Base-by-base conservation (phyloP, 2,888 invertebrate species). In the Athetis lepigone region DNA sequence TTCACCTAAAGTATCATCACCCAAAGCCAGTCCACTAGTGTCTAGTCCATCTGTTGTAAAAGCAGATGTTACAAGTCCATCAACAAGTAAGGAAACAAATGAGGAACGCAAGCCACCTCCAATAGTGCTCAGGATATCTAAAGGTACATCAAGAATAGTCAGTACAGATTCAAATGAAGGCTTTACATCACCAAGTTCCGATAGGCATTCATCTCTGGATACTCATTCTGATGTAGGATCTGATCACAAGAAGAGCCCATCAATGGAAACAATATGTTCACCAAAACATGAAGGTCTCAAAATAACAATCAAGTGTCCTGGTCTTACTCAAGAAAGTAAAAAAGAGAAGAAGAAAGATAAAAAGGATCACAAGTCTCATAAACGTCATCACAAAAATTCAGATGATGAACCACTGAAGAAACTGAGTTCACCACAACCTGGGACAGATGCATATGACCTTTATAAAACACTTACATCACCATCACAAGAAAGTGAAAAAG, bases 41-140 rank as follows among this genome's bases (percentile, higher is more conserved):
- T 84, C 90, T 61, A 94, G 92, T 78, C 93, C 93, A 50, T 81
- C 88, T 60, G 86, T 91, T 70, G 73, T 87, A 29, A 95, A 94
- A 81, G 68, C 86, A 66, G 95, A 93, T 60, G 86, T 92, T 23
- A 86, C 87, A 50, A 95, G 95, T 80, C 95, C 95, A 23, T 93
- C 92, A 47, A 94, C 94, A 40, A 94, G 93, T 82, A 95, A 94
- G 85, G 94, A 95, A 57, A 79, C 89, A 46, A 91, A 86, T 88
- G 95, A 95, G 64, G 95, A 95, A 76, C 87, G 92, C 33, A 95
- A 95, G 77, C 96, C 97, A 88, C 98, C 98, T 45, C 98, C 98
- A 23, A 98, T 98, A 85, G 98, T 98, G 57, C 93, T 98, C 73
- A 96, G 98, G 92, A 98, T 98, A 95, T 98, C 98, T 76, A 97